Percentiles rank a stretch among this genome's conserved stretches.
Evolutionary conservation across 2,888 invertebrate species (phyloP).

Genomic region (Chloroclysta siterata): DNA sequence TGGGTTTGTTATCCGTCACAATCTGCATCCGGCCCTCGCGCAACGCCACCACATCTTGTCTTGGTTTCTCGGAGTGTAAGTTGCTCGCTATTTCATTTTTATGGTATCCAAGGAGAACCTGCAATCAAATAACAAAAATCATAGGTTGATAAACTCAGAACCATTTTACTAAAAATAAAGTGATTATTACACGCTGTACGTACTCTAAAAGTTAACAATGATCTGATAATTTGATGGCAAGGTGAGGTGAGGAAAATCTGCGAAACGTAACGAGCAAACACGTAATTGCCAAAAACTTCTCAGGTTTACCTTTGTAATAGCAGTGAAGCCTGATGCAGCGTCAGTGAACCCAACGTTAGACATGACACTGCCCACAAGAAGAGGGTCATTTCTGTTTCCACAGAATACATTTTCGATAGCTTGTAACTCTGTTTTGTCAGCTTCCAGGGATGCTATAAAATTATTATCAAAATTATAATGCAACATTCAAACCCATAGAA

Average conservation of each 20-base stretch:
- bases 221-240: too few relatives aligned
- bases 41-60: conserved; percentile 73
- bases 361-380: conserved; percentile 83
- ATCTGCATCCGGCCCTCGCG: conserved; percentile 81
- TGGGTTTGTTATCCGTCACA: conserved; percentile 82
- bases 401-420: conserved; percentile 86
- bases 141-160: not conserved
- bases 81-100: conserved; percentile 88
- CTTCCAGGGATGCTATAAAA: not conserved
- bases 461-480: not conserved
- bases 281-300: too few relatives aligned
- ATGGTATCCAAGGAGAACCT: conserved; percentile 86
- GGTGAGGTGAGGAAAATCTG: too few relatives aligned
- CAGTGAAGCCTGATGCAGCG: conserved; percentile 78
- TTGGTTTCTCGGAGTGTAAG: conserved; percentile 86
- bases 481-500: too few relatives aligned
- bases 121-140: conserved; percentile 41
- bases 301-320: conserved; percentile 81
- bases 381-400: conserved; percentile 78
- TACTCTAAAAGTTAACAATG: too few relatives aligned
- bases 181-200: too few relatives aligned
- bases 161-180: too few relatives aligned
- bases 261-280: too few relatives aligned
- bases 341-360: conserved; percentile 79
- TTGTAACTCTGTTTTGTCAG: conserved; percentile 87